Base-by-base conservation (phyloP, 1,140 invertebrate species). In the Sinonovacula constricta region DNA sequence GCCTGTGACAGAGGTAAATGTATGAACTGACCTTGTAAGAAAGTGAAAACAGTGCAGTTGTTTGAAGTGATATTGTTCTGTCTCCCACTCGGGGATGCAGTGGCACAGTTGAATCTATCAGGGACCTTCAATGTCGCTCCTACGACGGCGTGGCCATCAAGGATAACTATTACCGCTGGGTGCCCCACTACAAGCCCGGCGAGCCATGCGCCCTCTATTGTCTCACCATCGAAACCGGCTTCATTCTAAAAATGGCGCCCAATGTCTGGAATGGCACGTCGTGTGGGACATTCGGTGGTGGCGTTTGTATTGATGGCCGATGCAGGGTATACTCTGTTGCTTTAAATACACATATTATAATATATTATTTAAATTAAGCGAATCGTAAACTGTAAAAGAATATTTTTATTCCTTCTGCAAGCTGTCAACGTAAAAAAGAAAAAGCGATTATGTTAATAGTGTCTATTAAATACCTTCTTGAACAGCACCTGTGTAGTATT, bases 111-210 rank as follows among this genome's bases (percentile, higher is more conserved):
- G 10, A 28, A n/a, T 56, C 26, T 22, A 14, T 76, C 10, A 26
- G 75, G 3, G 67, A 68, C 24, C 28, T 34, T 5, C 75, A 78
- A 24, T 78, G 75, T 45, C 36, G 53, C 18, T 53, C 75, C 1
- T 78, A 59, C 57, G 70, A 78, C 66, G 67, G 70, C 30, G 75
- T 78, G 1, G 67, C 75, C 0, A 51, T 78, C 15, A 69, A 78
- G 33, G 75, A 70, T 22, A 70, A 69, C 57, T 68, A 68, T 28
- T 78, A 51, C 30, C 75, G 70, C 15, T 78, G 75, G 75, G 24
- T 49, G 34, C 75, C 75, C 3, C 54, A 78, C 57, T 63, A 69
- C 31, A 51, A 30, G 18, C n/a, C 54, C 5, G 15, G 7, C 3
- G 65, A 68, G 24, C 75, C 75, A 15, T 78, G 75, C 31, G 66